A percentile compares a stretch with the other conserved stretches of the same genome.
Conservation (phyloP, 2,113 vertebrate species). For the Mesembrinibis cayennensis region DNA sequence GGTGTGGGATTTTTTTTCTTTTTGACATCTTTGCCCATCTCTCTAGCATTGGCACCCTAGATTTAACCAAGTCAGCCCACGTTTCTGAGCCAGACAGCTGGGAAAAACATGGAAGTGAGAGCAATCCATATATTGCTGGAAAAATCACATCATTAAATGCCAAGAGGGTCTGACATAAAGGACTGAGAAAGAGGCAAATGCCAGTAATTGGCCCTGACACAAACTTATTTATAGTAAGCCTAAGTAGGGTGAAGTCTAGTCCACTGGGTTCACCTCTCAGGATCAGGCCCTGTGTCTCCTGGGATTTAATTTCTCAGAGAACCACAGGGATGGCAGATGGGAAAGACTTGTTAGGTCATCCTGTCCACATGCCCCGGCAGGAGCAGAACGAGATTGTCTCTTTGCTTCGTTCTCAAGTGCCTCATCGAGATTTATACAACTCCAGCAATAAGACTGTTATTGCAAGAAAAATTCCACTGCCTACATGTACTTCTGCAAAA, state of each 20-base stretch:
- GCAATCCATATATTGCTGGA: conserved; percentile 22
- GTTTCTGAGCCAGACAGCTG: conserved; percentile 24
- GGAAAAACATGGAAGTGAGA: conserved; percentile 34
- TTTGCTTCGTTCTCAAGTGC: conserved; percentile 27
- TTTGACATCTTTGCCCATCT: not conserved
- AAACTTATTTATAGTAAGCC: conserved; percentile 61
- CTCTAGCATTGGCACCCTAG: not conserved
- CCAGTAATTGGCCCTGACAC: conserved; percentile 21
- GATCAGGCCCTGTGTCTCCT: conserved; percentile 53
- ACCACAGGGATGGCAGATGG: conserved; percentile 53
- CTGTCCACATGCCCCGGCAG: conserved; percentile 46
- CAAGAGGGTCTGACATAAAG: conserved; percentile 41
- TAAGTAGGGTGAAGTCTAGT: conserved; percentile 50
- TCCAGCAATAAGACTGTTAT: not conserved
- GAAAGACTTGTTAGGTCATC: conserved; percentile 61
- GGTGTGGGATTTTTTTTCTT: not conserved
- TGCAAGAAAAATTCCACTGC: conserved; percentile 37
- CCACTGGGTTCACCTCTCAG: conserved; percentile 61
- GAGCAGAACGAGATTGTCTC: not conserved
- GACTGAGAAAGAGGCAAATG: conserved; percentile 53
- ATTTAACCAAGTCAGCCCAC: not conserved
- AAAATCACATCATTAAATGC: conserved; percentile 31
- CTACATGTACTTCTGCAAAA: not conserved
- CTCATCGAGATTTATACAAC: conserved; percentile 26
- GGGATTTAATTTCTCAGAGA: conserved; percentile 67